A percentile compares a stretch with the other conserved stretches of the same genome.
These are phyloP conservation scores for Mycetomoellerius zeteki DNA, from an alignment of 1,140 invertebrate genomes.

Conservation along the genomic window DNA sequence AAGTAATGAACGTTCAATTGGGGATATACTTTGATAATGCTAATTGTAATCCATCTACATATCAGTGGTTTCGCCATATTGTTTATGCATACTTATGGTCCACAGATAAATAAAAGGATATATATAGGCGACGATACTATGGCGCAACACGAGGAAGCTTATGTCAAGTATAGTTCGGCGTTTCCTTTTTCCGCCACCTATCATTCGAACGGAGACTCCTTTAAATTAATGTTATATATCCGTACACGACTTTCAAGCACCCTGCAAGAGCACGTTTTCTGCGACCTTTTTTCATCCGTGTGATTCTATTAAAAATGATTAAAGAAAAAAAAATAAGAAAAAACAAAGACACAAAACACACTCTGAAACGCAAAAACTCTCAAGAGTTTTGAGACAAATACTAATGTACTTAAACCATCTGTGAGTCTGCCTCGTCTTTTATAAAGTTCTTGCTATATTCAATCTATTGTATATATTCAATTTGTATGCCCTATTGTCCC, in stretches of 20 bases:
- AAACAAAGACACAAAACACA: constrained; percentile 69
- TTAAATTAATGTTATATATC: constrained; percentile 75
- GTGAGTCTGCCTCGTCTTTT: constrained; percentile 86
- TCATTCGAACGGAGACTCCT: constrained; percentile 53
- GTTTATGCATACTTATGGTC: constrained; percentile 38
- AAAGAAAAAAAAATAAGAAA: constrained; percentile 47
- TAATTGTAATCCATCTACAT: too few species aligned
- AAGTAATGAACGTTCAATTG: too few species aligned
- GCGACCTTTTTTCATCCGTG: constrained; percentile 73
- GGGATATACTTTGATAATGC: too few species aligned
- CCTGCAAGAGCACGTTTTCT: constrained; percentile 71
- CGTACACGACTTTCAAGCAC: constrained; percentile 71
- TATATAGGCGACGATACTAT: constrained; percentile 51
- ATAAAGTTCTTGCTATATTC: constrained; percentile 86
- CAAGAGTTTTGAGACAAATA: constrained; percentile 78
- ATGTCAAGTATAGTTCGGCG: constrained; percentile 62
- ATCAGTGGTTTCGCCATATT: not conserved
- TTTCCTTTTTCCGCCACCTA: constrained; percentile 69
- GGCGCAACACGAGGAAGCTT: constrained; percentile 66
- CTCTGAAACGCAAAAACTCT: constrained; percentile 54
- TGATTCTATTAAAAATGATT: constrained; percentile 63
- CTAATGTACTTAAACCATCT: constrained; percentile 84
- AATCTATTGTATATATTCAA: constrained; percentile 72
- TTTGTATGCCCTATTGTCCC: constrained; percentile 14
- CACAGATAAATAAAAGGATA: constrained; percentile 2